Conservation (phyloP, 2,113 vertebrate species). For the Carassius gibelio region DNA sequence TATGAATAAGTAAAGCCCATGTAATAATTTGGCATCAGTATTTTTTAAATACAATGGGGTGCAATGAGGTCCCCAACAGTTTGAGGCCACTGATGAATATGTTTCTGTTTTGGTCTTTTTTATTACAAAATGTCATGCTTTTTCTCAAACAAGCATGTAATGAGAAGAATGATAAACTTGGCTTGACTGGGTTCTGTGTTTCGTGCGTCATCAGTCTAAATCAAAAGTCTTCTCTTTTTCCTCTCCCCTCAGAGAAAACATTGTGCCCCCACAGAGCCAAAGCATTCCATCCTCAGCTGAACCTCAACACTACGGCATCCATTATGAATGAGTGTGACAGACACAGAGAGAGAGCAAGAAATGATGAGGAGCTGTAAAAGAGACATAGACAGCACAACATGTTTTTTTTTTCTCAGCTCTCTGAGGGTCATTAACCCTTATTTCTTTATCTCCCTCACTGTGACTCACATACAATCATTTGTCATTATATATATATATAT, state of each 20-base stretch:
- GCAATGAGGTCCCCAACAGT: neutral
- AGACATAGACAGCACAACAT: constrained; percentile 8
- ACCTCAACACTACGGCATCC: constrained; percentile 46
- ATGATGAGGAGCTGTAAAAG: neutral
- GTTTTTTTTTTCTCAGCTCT: constrained; percentile 3
- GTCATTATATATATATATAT: neutral
- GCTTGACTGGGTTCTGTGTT: neutral
- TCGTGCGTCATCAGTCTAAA: constrained; percentile 24
- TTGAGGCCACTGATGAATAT: neutral
- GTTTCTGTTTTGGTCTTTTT: neutral
- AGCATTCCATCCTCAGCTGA: constrained; percentile 36
- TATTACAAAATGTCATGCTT: neutral
- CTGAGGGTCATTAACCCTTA: neutral
- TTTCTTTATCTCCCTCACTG: neutral
- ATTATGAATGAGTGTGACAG: constrained; percentile 48
- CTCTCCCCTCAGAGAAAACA: constrained; percentile 24
- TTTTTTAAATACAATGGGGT: neutral
- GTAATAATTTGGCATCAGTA: neutral
- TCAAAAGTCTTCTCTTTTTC: constrained; percentile 33
- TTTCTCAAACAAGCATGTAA: neutral
- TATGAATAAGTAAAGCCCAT: neutral
- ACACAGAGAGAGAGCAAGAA: constrained; percentile 10
- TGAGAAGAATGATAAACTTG: neutral
- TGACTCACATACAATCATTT: neutral
- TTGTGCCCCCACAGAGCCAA: constrained; percentile 14